phyloP scores from a whole-genome alignment of 2,888 invertebrate genomes.

The Orchesellides sinensis region DNA sequence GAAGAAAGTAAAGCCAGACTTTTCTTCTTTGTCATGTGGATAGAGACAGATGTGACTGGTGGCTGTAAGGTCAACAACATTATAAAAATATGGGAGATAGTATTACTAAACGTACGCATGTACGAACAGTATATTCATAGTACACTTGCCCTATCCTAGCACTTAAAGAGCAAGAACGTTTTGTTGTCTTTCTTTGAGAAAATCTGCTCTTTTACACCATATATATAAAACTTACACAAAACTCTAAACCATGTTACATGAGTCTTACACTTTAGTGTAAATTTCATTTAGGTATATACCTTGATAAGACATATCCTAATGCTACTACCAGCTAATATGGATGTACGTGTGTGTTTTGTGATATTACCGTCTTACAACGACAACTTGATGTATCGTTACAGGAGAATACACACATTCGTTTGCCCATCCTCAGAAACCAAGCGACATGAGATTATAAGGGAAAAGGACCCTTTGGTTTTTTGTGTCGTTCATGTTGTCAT shows the following conservation, averaged over 20 bases:
- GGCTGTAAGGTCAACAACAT: conserved; percentile 64
- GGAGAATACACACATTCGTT: conserved; percentile 28
- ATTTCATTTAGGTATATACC: not conserved
- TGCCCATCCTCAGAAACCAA: conserved; percentile 46
- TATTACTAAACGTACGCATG: no score
- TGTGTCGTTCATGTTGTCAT: conserved; percentile 44
- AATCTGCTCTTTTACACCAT: conserved; percentile 37
- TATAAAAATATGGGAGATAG: conserved; percentile 46
- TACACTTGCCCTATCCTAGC: no score
- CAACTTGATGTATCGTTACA: conserved; percentile 53
- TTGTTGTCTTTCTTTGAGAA: conserved; percentile 48
- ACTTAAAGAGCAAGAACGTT: conserved; percentile 48
- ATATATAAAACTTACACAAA: conserved; percentile 19
- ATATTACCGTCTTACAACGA: conserved; percentile 12
- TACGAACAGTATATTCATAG: no score
- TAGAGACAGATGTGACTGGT: conserved; percentile 65
- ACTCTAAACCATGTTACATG: not conserved
- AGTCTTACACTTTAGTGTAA: not conserved
- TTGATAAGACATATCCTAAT: not conserved
- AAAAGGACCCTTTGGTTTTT: conserved; percentile 22
- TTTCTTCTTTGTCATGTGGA: conserved; percentile 61
- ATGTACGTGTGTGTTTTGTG: no score
- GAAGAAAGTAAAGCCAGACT: conserved; percentile 59
- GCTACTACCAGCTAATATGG: conserved; percentile 25
- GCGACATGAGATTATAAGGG: conserved; percentile 56